Evolutionary conservation across 2,113 vertebrate species (phyloP), one percentile per base, ranked within the genome.

Genomic region (Aplodontia rufa): DNA sequence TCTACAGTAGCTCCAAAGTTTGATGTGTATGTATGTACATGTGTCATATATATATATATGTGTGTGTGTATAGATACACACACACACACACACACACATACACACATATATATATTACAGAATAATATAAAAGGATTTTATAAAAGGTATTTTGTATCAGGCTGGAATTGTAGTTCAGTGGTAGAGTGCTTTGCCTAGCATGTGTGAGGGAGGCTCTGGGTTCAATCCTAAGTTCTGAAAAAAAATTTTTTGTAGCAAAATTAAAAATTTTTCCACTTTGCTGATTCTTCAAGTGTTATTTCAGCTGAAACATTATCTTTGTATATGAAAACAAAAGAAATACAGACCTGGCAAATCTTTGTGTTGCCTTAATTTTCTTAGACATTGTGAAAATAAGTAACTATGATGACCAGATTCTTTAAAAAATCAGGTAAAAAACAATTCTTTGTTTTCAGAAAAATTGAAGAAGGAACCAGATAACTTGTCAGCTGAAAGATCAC

Each of bases 281-380:
- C n/a, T 69, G 76, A 45, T 55, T 30, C 10, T 58, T 71, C 51
- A 58, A 86, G 8, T 19, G 35, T 86, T 90, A 75, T 55, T 93
- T 93, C 64, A 81, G 64, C 37, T 82, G 60, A 88, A 72, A 55
- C 20, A 93, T 87, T 11, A n/a, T 76, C 3, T 45, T 96, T 94
- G 7, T 83, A 83, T 82, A 87, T 71, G 51, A 83, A 82, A 87
- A 87, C 28, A 87, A 72, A 78, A 35, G 20, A 66, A 26, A 69
- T 82, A 71, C 0, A 82, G 71, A 88, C 79, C 72, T 58, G 51
- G 53, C 45, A 42, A 47, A 72, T 88, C 20, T 72, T 87, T 19
- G 55, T 42, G 64, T 89, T 94, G 28, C 9, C 24, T 72, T 79
- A 40, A 83, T 45, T 69, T 83, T 71, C 37, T 19, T n/a, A 94